Base-by-base conservation (phyloP, 2,113 vertebrate species). In the Proterorhinus semilunaris region DNA sequence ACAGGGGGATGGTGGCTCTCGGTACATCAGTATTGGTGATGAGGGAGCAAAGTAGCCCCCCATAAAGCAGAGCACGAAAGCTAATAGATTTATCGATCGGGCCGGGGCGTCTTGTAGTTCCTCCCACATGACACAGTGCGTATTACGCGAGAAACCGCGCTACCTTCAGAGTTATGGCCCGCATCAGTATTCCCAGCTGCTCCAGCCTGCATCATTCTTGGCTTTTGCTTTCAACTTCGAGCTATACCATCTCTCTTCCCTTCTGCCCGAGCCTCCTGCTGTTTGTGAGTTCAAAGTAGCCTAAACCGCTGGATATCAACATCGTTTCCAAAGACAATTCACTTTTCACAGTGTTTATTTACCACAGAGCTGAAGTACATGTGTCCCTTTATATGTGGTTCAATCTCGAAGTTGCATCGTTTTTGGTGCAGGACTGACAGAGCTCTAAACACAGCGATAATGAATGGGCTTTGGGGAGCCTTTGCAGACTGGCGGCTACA, bases 61-160 rank as follows among this genome's bases (percentile, higher is more conserved):
- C 68, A 80, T 88, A 85, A 87, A 90, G 72, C 65, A 74, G 74
- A 82, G 70, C 70, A 70, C 3, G 48, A 16, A 36, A 71, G 65
- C 64, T 81, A 81, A 90, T 85, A 79, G 86, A 88, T 86, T 76
- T 90, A 91, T 90, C 83, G 90, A 92, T 89, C 76, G 51, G 21
- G 49, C 58, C 49, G 51, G 16, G 69, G 54, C 54, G 46, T 78
- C 78, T 68, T 47, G 65, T 68, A 57, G 65, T 71, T 71, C 68
- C 68, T 51, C 55, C 61, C 46, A 77, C 64, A 53, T 74, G 82
- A 88, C 77, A 72, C 71, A 65, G 71, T 66, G 48, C 75, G 80
- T 81, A 74, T 68, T 70, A 70, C 74, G 71, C 68, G 69, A 67
- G 71, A 62, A 69, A 65, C 71, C 48, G 62, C 74, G 71, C 81